Conservation (phyloP, 2,888 invertebrate species). For the Eretmocerus hayati region DNA sequence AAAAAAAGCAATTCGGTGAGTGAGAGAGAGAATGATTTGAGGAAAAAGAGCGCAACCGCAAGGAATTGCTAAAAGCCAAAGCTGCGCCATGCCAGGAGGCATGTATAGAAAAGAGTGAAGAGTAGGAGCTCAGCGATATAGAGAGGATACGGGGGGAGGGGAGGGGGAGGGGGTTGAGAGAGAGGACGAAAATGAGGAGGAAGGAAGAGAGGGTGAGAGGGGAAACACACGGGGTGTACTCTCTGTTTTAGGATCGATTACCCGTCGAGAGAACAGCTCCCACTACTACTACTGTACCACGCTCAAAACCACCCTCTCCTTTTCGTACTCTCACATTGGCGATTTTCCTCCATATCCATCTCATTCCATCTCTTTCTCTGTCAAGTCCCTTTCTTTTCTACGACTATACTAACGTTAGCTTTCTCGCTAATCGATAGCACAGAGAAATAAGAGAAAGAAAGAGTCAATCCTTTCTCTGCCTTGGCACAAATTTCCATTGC, state of each 20-base stretch:
- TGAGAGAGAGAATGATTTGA: not conserved
- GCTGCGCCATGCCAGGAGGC: no score
- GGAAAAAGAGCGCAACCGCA: not conserved
- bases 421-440: constrained; percentile 22
- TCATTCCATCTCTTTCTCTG: not conserved
- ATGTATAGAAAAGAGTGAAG: no score
- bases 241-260: constrained; percentile 21
- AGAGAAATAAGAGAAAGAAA: no score
- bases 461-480: constrained; percentile 16
- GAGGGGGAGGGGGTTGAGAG: not conserved
- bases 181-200: not conserved
- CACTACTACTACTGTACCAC: not conserved
- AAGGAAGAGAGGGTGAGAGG: not conserved
- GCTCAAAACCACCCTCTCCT: not conserved
- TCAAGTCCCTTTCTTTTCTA: not conserved
- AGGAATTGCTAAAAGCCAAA: no score
- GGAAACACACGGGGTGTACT: constrained; percentile 6
- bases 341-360: constrained; percentile 1
- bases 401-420: not conserved
- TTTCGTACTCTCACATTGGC: not conserved
- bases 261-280: constrained; percentile 15
- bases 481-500: constrained; percentile 11
- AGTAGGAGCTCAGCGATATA: not conserved
- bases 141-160: not conserved
- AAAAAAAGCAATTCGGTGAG: not conserved